Evolutionary conservation across 2,888 invertebrate genomes (phyloP).

Genomic region (Amiota minor): DNA sequence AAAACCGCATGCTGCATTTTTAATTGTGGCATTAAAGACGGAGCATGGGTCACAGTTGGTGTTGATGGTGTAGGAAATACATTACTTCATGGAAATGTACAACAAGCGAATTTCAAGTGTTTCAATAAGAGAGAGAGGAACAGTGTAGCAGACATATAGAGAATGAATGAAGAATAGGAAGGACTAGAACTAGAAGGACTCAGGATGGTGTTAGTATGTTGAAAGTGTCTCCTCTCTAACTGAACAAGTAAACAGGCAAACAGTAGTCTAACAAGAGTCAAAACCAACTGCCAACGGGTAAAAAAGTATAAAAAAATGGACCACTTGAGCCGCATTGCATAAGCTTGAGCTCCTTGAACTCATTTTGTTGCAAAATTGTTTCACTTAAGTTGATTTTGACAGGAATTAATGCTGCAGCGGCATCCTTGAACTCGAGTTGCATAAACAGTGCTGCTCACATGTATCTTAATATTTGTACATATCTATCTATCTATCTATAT

Average conservation of each 20-base stretch:
- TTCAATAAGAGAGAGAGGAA: not conserved
- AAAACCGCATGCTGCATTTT: constrained; percentile 19
- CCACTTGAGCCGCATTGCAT: constrained; percentile 9
- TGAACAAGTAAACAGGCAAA: constrained; percentile 6
- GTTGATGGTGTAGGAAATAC: not conserved
- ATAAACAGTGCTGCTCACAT: constrained; percentile 15
- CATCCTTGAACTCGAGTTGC: constrained; percentile 19
- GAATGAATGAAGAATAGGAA: not conserved
- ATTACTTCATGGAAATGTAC: not conserved
- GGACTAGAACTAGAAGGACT: not conserved
- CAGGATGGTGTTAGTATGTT: not conserved
- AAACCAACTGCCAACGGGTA: not conserved
- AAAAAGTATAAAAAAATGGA: not conserved
- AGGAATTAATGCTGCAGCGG: constrained; percentile 24
- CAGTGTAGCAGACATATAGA: not conserved
- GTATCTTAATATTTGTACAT: not conserved
- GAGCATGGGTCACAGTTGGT: not conserved
- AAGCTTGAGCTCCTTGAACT: constrained; percentile 21
- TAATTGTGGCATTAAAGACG: constrained; percentile 2
- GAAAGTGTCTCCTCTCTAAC: not conserved
- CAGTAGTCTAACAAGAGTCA: not conserved
- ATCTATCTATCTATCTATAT: not conserved
- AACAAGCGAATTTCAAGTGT: not conserved
- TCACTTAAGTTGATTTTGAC: constrained; percentile 24
- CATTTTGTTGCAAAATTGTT: constrained; percentile 25